Base-by-base conservation (phyloP, 2,113 vertebrate genomes). In the Nothocercus julius region DNA sequence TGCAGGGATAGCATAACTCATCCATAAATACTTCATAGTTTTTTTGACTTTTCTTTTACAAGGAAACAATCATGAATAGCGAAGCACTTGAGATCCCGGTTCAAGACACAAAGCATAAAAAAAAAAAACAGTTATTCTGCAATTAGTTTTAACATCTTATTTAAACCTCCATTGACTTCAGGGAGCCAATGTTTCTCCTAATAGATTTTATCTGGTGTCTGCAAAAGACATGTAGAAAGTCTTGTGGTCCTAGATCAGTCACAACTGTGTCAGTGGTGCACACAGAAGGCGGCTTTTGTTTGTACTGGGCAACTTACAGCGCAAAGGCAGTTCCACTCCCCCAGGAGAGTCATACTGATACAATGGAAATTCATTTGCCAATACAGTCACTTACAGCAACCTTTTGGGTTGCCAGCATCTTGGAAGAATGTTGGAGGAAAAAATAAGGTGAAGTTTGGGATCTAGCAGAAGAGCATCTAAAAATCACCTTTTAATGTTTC, bases 361-460 rank as follows among this genome's bases (percentile, higher is more conserved):
- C 36, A 87, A 2, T 74, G 63, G 9, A 56, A 81, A 79, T 69
- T 59, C 42, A 32, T 62, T 80, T 90, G 72, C 75, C 95, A 96
- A 47, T 58, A 77, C 32, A 85, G 69, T 49, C 63, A 70, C 21
- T 90, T 11, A 3, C 67, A 91, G 11, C 59, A 93, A 20, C n/a
- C 66, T 27, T 63, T 83, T 24, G 24, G n/a, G 49, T 40, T 80
- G 67, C 75, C 76, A 77, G 54, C 12, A 80, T 36, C 53, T 38
- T 72, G 76, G 70, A 90, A 72, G 74, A 93, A 92, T 19, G 47
- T 73, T 61, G 83, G 72, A 85, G 68, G 28, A 74, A 80, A 94
- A 95, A 51, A 34, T 16, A 75, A 78, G 64, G 42, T 80, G 13
- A 80, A 80, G 9, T n/a, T 51, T 59, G 24, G 14, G 25, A 73